phyloP scores from a whole-genome alignment of 2,797 vertebrate species.

The Heteromormyrus szaboi region DNA sequence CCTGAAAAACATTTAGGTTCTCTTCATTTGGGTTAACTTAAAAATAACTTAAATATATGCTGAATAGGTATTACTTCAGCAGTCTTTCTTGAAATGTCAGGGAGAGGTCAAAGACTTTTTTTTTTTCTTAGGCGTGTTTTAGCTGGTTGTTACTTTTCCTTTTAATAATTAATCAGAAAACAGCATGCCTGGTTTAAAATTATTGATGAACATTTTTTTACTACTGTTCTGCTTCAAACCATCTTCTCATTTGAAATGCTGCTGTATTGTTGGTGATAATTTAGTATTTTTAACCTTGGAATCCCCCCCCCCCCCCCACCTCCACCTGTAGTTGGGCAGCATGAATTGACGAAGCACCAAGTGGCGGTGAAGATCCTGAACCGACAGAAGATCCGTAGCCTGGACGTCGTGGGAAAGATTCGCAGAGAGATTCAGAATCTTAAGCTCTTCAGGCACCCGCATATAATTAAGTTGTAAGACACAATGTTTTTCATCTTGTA shows the following conservation, averaged over 20 bases:
- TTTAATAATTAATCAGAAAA: neutral
- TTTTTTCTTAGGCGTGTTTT: neutral
- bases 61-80: neutral
- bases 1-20: neutral
- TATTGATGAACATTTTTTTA: neutral
- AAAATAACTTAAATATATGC: neutral
- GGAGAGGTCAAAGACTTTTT: neutral
- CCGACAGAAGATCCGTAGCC: constrained; percentile 96
- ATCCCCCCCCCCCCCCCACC: neutral
- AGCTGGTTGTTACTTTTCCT: neutral
- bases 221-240: neutral
- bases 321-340: constrained; percentile 78
- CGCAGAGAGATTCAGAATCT: constrained; percentile 97
- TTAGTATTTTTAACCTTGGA: neutral
- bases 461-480: constrained; percentile 98
- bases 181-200: neutral
- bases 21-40: neutral
- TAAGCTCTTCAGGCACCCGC: constrained; percentile 96
- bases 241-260: neutral
- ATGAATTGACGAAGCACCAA: constrained; percentile 95
- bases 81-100: neutral
- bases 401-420: constrained; percentile 97
- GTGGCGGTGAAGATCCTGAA: constrained; percentile 98
- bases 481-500: constrained; percentile 27
- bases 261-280: neutral